Evolutionary conservation across 2,797 vertebrate species (phyloP).

Genomic region (Myotis daubentonii): DNA sequence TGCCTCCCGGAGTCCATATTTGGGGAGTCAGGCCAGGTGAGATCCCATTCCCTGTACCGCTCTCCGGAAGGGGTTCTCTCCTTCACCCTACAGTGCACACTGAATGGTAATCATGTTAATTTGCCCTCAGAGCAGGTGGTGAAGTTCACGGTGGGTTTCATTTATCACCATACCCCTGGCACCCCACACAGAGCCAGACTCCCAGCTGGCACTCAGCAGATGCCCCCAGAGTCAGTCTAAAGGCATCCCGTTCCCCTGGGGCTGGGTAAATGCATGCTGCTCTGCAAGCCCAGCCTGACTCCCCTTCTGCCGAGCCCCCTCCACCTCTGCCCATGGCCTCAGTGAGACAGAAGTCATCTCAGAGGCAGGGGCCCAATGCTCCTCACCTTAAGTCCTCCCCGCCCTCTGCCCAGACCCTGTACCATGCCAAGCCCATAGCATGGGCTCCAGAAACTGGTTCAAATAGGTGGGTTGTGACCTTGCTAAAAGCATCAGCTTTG

Average conservation of each 20-base stretch:
- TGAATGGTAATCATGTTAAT: neutral
- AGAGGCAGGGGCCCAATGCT: neutral
- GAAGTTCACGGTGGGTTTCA: neutral
- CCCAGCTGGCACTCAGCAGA: neutral
- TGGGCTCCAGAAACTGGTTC: neutral
- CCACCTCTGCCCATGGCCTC: no score
- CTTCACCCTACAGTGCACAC: neutral
- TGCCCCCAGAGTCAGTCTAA: neutral
- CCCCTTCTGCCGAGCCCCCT: neutral
- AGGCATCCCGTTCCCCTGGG: neutral
- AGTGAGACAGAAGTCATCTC: neutral
- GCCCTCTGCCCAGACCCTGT: neutral
- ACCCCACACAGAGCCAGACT: neutral
- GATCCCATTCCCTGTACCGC: no score
- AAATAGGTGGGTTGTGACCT: neutral
- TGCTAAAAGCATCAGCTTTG: neutral
- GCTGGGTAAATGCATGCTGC: rapidly evolving
- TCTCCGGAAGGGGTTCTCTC: no score
- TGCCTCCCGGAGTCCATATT: neutral
- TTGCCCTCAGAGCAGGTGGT: neutral
- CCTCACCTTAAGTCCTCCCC: neutral
- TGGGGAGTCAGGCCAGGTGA: neutral
- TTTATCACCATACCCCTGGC: neutral
- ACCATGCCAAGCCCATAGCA: neutral
- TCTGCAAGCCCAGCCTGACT: neutral